Evolutionary conservation across 2,113 vertebrate species (phyloP), one percentile per base, ranked within the genome.

Genomic region (Tragulus kanchil): DNA sequence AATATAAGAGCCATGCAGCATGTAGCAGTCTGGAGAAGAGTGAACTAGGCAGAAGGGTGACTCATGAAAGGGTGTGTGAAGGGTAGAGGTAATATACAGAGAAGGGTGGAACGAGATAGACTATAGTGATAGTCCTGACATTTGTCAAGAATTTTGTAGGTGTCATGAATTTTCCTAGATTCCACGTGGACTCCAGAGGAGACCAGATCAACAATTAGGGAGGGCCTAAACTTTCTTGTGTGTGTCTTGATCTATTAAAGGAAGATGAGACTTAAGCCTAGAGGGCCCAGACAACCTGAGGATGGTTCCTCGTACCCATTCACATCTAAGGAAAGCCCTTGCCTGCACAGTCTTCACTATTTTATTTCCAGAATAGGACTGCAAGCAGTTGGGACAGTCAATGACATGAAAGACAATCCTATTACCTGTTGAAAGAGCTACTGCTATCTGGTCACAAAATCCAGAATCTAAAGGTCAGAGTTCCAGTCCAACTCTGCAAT

Each of bases 11-110:
- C 50, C 78, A 10, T 9, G 1, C 2, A 1, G n/a, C 8, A 42
- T 19, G 69, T 75, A 31, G 36, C 10, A 31, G 3, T 12, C 26
- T 12, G 11, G 13, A 58, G 13, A 15, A 81, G 2, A 48, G 10
- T 26, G n/a, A 64, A 15, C 50, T 31, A 2, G 15, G 15, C 26
- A 77, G 42, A 67, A 54, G 48, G 6, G 3, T 3, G 52, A 36
- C 11, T 3, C 10, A 0, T 4, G 5, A 50, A 48, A 9, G 31
- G 10, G 0, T 16, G 23, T 9, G 19, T 62, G 65, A 62, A 64
- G 25, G 59, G 3, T 11, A 94, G 15, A 21, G 50, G 42, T 77
- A 3, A 69, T 17, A n/a, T 26, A 6, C 45, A 85, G n/a, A 73
- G 50, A 59, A 81, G 16, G 1, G 58, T 52, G 14, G 79, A 42